Conservation (phyloP, 1,140 invertebrate genomes). For the Eubasilissa regina region DNA sequence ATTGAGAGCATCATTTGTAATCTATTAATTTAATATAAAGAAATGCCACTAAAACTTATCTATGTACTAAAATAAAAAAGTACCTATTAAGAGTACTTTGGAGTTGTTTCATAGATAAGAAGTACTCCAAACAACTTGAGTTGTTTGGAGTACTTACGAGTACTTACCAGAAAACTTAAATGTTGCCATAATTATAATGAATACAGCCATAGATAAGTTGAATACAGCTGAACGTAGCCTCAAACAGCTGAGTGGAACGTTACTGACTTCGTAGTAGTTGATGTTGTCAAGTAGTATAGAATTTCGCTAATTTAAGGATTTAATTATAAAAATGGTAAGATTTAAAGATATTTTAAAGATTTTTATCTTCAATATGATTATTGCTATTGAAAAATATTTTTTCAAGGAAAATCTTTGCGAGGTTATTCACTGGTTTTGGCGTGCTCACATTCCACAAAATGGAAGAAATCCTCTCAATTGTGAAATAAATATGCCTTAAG, state of each 20-base stretch:
- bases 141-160: too few species aligned
- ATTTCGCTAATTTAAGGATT: slow-evolving; percentile 21
- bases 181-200: slow-evolving; percentile 4
- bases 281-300: slow-evolving; percentile 47
- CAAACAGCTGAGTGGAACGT: slow-evolving; percentile 5
- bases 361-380: not conserved
- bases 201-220: too few species aligned
- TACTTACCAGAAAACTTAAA: not conserved
- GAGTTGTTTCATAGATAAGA: too few species aligned
- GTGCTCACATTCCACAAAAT: slow-evolving; percentile 19
- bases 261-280: slow-evolving; percentile 50
- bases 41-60: too few species aligned
- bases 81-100: too few species aligned
- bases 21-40: too few species aligned
- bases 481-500: not conserved
- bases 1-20: too few species aligned
- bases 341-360: slow-evolving; percentile 1
- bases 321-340: slow-evolving; percentile 32
- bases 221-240: not conserved
- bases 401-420: slow-evolving; percentile 3
- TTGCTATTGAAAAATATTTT: not conserved
- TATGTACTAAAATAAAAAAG: too few species aligned
- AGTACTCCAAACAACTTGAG: too few species aligned
- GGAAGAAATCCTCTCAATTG: slow-evolving; percentile 21
- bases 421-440: slow-evolving; percentile 14